phyloP scores from a whole-genome alignment of 2,888 invertebrate genomes.

The Amphipoea oculea region DNA sequence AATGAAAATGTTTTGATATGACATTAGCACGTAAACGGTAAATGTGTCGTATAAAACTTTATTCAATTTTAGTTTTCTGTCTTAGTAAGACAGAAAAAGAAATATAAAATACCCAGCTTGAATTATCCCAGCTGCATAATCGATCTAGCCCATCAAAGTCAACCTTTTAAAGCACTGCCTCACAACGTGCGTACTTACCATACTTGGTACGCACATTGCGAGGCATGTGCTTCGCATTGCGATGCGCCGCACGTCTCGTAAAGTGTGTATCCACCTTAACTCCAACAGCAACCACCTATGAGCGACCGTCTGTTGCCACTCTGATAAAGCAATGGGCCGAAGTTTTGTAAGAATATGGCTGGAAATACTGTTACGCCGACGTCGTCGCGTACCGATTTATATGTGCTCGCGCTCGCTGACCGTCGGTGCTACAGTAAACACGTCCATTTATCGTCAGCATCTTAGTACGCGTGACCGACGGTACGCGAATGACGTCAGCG shows the following conservation, averaged over 20 bases:
- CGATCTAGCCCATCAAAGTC: background rate
- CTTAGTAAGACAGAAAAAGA: background rate
- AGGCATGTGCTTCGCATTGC: too few relatives aligned
- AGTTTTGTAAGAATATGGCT: background rate
- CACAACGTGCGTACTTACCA: too few relatives aligned
- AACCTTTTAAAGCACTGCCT: too few relatives aligned
- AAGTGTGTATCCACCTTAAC: background rate
- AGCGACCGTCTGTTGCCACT: background rate
- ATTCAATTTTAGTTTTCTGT: background rate
- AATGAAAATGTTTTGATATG: background rate
- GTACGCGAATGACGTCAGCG: too few relatives aligned
- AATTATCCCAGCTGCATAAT: background rate
- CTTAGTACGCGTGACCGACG: too few relatives aligned
- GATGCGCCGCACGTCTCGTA: too few relatives aligned
- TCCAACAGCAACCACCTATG: background rate
- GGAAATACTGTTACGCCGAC: too few relatives aligned
- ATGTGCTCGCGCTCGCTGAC: too few relatives aligned
- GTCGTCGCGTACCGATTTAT: too few relatives aligned
- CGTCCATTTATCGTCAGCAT: too few relatives aligned
- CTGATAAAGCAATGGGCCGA: background rate
- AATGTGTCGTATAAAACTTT: background rate
- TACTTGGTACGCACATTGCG: too few relatives aligned
- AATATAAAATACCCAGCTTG: background rate
- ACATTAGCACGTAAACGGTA: background rate
- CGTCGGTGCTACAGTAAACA: too few relatives aligned